Percentiles rank a stretch among this genome's conserved stretches.
Evolutionary conservation across 2,797 vertebrate genomes (phyloP).

Genomic region (Chelonia mydas): DNA sequence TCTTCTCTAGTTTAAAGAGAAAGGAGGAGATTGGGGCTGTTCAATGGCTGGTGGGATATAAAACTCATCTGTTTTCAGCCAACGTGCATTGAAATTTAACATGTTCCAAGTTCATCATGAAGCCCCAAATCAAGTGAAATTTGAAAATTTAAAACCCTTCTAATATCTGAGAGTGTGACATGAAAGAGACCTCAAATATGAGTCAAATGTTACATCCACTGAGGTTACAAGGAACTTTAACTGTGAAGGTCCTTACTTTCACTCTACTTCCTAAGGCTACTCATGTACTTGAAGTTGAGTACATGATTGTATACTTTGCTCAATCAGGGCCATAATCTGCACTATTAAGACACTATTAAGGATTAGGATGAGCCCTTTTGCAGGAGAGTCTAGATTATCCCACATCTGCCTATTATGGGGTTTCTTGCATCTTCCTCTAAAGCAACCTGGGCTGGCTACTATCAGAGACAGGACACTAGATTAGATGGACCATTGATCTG

Average conservation of each 20-base stretch:
- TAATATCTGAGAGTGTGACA: fast-evolving
- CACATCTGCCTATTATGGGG: fast-evolving
- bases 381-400: fast-evolving
- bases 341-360: background rate
- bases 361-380: fast-evolving
- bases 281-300: fast-evolving
- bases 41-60: fast-evolving
- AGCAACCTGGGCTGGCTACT: fast-evolving
- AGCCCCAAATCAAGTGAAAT: background rate
- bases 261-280: fast-evolving
- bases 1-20: background rate
- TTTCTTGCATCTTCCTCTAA: too few relatives aligned
- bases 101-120: background rate
- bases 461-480: fast-evolving
- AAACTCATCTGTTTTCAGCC: background rate
- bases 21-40: background rate
- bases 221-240: background rate
- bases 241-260: background rate
- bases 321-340: fast-evolving
- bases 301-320: fast-evolving
- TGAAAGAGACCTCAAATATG: too few relatives aligned
- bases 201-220: too few relatives aligned
- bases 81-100: background rate
- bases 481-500: fast-evolving
- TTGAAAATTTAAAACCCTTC: background rate